phyloP scores from a whole-genome alignment of 2,888 invertebrate species.

The Pandemis heparana region DNA sequence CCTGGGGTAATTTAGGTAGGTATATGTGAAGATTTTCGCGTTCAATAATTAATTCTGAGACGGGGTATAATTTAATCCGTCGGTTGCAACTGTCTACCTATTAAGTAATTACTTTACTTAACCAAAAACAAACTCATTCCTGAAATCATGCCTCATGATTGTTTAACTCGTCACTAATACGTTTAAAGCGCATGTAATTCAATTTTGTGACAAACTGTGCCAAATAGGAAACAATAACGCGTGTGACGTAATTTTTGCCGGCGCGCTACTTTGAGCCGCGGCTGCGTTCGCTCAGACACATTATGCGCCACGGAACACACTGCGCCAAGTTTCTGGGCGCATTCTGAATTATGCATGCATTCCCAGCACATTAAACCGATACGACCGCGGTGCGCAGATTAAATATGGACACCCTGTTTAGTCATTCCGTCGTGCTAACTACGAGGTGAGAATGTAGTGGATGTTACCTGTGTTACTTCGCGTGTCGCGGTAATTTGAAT shows the following conservation, averaged over 20 bases:
- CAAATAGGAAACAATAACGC: slow-evolving; percentile 20
- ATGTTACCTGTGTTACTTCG: slow-evolving; percentile 35
- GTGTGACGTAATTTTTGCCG: slow-evolving; percentile 19
- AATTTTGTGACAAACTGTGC: neutral
- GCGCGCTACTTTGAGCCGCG: slow-evolving; percentile 47
- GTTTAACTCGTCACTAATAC: no score
- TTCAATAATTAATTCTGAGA: slow-evolving; percentile 33
- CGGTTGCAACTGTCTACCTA: neutral
- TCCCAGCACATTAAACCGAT: slow-evolving; percentile 69
- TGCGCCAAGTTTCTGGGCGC: slow-evolving; percentile 55
- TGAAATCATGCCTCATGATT: no score
- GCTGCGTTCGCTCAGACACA: slow-evolving; percentile 53
- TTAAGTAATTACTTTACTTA: neutral
- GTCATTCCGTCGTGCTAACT: slow-evolving; percentile 67
- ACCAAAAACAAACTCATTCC: no score
- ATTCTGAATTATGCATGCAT: slow-evolving; percentile 69
- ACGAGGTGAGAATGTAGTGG: slow-evolving; percentile 58
- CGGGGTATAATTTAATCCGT: neutral
- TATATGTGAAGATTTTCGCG: slow-evolving; percentile 24
- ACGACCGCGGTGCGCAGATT: slow-evolving; percentile 63
- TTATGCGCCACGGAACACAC: slow-evolving; percentile 57
- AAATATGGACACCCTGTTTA: slow-evolving; percentile 74
- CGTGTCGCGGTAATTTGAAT: slow-evolving; percentile 36
- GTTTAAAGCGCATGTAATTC: no score
- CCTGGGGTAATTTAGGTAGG: slow-evolving; percentile 49